Evolutionary conservation across 2,113 vertebrate genomes (phyloP), one percentile per base, ranked within the genome.

Genomic region (Fukomys damarensis): DNA sequence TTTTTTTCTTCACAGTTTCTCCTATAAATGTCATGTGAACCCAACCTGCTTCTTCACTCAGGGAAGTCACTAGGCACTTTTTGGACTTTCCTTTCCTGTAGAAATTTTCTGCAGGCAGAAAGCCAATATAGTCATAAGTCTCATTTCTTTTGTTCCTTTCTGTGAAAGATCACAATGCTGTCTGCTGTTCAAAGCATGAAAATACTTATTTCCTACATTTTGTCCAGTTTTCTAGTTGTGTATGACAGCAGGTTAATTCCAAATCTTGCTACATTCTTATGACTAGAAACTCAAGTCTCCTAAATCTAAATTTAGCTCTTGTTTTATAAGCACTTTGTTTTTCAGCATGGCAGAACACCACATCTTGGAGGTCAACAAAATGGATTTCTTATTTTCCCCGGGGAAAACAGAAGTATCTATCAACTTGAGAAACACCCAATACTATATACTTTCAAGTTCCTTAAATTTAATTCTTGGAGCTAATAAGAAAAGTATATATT

Each of bases 291-390:
- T 41, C 74, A 26, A 74, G 46, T 81, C 52, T 94, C 61, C 30
- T 90, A 92, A 97, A 86, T 93, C 80, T 93, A 77, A 96, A 91
- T 91, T 94, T 91, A 97, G 79, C 26, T 91, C 83, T 80, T 95
- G 35, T 59, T 84, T 94, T 84, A 81, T 28, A 65, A 91, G 87
- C 70, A 81, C 35, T 86, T 79, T 83, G 68, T 83, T 94, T 96
- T 96, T 91, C 80, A 93, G 63, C 89, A 87, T 63, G 83, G 80
- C 28, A 66, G 79, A 95, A 11, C 28, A 96, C 19, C 20, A 56
- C 54, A n/a, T 90, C 89, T 86, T 88, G 35, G 90, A 93, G 81
- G 43, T 66, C 84, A 90, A 56, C 92, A 72, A 94, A 94, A 95
- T 81, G 70, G 52, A 89, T 89, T 83, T 97, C 76, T 94, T 88